Evolutionary conservation across 2,797 vertebrate genomes (phyloP).

Genomic region (Neoniphon sammara): DNA sequence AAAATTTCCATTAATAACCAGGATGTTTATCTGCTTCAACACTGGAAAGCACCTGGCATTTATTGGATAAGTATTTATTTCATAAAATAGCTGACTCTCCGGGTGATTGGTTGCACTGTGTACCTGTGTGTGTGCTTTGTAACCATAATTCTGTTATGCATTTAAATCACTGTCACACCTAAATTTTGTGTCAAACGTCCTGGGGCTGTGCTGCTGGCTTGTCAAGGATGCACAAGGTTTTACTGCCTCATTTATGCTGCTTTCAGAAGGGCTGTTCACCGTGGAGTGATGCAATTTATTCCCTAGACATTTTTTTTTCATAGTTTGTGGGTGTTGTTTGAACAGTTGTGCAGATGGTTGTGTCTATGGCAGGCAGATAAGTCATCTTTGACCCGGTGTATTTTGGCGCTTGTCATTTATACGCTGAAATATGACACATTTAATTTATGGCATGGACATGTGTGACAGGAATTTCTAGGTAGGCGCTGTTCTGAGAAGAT

Average conservation of each 20-base stretch:
- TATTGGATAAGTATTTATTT: not conserved
- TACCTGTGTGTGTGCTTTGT: conserved; percentile 14
- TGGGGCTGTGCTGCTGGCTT: conserved; percentile 50
- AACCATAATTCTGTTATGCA: conserved; percentile 32
- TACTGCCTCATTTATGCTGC: conserved; percentile 48
- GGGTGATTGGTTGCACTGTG: conserved; percentile 5
- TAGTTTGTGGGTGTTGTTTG: conserved; percentile 2
- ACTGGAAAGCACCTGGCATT: conserved; percentile 13
- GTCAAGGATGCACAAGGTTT: conserved; percentile 53
- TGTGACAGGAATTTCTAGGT: not conserved
- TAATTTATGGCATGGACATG: not conserved
- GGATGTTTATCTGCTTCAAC: conserved; percentile 19
- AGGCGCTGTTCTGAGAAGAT: not conserved
- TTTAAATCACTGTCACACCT: conserved; percentile 52
- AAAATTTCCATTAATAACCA: not conserved
- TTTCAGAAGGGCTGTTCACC: conserved; percentile 46
- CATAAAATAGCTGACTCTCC: conserved; percentile 20
- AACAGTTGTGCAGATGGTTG: conserved; percentile 17
- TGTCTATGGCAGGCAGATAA: conserved; percentile 32
- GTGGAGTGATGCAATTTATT: conserved; percentile 46
- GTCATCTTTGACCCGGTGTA: conserved; percentile 18
- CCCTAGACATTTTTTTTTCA: conserved; percentile 32
- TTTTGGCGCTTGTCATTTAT: conserved; percentile 11
- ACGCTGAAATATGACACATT: conserved; percentile 2
- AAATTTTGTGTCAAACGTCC: conserved; percentile 51